phyloP scores from a whole-genome alignment of 2,113 vertebrate genomes.

The Grammomys surdaster region DNA sequence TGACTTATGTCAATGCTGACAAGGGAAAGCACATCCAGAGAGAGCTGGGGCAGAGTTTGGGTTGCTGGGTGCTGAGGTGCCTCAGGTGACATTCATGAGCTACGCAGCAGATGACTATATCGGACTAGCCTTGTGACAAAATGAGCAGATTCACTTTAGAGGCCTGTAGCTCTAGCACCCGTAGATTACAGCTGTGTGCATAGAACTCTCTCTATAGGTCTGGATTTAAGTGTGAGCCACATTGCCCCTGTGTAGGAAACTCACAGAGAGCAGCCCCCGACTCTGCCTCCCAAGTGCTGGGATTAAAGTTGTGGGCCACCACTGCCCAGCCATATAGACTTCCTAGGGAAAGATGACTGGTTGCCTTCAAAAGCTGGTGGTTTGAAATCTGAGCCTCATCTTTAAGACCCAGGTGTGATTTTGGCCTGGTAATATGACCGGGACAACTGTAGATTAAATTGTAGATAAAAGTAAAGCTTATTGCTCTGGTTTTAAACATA shows the following conservation, averaged over 20 bases:
- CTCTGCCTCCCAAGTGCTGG: too few species aligned
- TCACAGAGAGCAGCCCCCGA: too few species aligned
- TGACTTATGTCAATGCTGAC: background rate
- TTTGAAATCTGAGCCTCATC: background rate
- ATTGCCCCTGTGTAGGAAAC: background rate
- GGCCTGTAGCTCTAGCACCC: fast-evolving
- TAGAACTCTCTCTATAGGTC: background rate
- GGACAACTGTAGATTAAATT: background rate
- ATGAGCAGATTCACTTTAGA: background rate
- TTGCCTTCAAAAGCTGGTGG: background rate
- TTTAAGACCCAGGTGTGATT: background rate
- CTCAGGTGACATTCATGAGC: background rate
- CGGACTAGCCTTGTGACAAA: background rate
- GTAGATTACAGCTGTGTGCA: background rate
- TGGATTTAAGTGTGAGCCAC: background rate
- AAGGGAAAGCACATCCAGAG: background rate
- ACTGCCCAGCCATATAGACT: too few species aligned
- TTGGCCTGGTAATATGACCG: background rate
- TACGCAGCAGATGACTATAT: background rate
- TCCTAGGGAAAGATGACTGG: background rate
- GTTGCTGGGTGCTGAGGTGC: background rate
- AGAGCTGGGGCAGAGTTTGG: background rate
- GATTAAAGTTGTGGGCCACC: too few species aligned
- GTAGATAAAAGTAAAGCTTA: background rate
- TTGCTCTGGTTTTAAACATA: background rate